Percentiles rank a stretch among this genome's conserved stretches.
These are phyloP conservation scores for Panthera uncia DNA, from an alignment of 2,113 vertebrate genomes.

Conservation along the genomic window DNA sequence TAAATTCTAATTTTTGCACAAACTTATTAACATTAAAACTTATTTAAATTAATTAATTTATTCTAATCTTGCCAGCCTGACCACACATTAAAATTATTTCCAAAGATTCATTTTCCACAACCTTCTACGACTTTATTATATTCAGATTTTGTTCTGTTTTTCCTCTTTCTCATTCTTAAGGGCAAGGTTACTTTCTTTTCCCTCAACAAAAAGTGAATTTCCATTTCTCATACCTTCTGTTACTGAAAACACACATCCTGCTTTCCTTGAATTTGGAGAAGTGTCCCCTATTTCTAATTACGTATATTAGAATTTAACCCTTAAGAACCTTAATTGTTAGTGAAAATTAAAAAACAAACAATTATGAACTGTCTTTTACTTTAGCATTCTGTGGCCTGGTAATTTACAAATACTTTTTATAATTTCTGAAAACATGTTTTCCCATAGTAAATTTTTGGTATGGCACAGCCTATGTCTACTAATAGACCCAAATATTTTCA, in stretches of 20 bases:
- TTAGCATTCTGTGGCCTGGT: neutral
- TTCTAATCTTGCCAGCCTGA: neutral
- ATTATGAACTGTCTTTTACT: neutral
- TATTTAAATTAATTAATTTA: neutral
- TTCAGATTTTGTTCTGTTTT: neutral
- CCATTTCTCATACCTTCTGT: neutral
- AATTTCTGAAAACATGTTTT: neutral
- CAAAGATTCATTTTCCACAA: neutral
- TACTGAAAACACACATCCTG: neutral
- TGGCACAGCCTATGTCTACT: neutral
- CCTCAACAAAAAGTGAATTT: neutral
- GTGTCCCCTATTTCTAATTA: neutral
- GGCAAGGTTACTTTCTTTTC: neutral
- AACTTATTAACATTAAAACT: neutral
- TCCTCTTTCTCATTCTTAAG: neutral
- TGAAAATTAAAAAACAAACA: neutral
- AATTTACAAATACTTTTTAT: neutral
- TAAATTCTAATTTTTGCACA: neutral
- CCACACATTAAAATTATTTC: neutral
- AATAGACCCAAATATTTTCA: neutral
- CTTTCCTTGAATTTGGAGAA: neutral
- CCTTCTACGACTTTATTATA: neutral
- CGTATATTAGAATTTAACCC: neutral
- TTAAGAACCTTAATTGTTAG: neutral
- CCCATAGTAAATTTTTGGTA: neutral